Conservation (phyloP, 2,797 vertebrate genomes). For the Hafferia zeledoni region DNA sequence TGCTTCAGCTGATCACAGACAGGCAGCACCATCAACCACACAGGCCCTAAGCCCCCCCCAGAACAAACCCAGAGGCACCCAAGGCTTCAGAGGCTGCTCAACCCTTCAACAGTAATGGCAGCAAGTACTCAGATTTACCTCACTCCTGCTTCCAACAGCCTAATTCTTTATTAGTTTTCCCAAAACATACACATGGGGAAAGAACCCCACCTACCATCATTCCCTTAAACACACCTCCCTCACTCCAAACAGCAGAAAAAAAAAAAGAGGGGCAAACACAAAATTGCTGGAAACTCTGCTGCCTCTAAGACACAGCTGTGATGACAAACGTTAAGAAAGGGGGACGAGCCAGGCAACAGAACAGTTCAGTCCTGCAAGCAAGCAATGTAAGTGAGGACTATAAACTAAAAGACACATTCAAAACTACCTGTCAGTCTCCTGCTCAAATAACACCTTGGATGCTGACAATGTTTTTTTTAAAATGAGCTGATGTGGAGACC, state of each 20-base stretch:
- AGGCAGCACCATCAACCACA: not conserved
- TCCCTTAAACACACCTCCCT: not conserved
- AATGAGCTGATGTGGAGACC: conserved; percentile 21
- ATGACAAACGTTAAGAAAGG: not conserved
- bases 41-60: not conserved
- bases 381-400: not conserved
- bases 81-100: not conserved
- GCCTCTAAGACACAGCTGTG: not conserved
- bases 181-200: not conserved
- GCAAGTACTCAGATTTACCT: not conserved
- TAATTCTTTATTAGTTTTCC: not conserved
- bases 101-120: not conserved
- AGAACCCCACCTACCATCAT: not conserved
- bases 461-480: not conserved
- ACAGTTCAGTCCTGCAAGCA: not conserved
- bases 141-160: not conserved
- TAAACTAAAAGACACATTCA: conserved; percentile 6
- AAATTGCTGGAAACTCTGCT: not conserved
- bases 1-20: not conserved
- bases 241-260: not conserved
- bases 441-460: conserved; percentile 38
- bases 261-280: not conserved
- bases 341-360: not conserved
- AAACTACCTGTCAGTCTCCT: conserved; percentile 32
- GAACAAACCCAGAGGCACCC: not conserved